Conservation (phyloP, 35 echinoderm and acorn worm genomes). For the Lytechinus pictus region DNA sequence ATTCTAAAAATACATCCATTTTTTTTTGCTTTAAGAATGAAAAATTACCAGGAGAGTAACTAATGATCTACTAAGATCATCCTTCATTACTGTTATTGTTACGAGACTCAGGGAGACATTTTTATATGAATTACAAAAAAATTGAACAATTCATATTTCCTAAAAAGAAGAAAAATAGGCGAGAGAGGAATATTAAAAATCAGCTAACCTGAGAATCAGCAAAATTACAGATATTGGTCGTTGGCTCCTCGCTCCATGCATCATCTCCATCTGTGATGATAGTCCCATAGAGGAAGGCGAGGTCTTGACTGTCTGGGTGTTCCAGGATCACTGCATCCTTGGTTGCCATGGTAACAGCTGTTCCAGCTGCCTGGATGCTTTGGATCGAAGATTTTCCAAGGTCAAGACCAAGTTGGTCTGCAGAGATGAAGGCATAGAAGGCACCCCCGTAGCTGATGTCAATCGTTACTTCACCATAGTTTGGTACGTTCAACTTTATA, state of each 20-base stretch:
- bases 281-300: constrained; percentile 91
- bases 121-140: no score
- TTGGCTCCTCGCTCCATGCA: constrained; percentile 74
- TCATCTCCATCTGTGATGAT: constrained; percentile 90
- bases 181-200: not conserved
- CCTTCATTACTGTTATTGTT: no score
- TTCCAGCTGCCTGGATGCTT: constrained; percentile 58
- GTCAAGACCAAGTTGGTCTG: constrained; percentile 63
- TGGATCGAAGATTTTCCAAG: constrained; percentile 51
- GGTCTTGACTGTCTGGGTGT: constrained; percentile 82
- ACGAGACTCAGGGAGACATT: no score
- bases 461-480: constrained; percentile 70
- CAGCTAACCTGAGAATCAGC: constrained; percentile 76
- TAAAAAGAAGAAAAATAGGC: no score
- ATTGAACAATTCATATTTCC: no score
- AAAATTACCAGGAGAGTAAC: no score
- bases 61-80: no score
- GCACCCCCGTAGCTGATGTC: constrained; percentile 95
- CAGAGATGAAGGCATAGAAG: constrained; percentile 86
- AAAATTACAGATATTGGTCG: constrained; percentile 86
- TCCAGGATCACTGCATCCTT: constrained; percentile 58
- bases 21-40: no score
- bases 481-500: constrained; percentile 74
- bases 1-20: no score
- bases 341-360: constrained; percentile 70